phyloP scores from a whole-genome alignment of 2,888 invertebrate genomes.

The Hypsopygia costalis region DNA sequence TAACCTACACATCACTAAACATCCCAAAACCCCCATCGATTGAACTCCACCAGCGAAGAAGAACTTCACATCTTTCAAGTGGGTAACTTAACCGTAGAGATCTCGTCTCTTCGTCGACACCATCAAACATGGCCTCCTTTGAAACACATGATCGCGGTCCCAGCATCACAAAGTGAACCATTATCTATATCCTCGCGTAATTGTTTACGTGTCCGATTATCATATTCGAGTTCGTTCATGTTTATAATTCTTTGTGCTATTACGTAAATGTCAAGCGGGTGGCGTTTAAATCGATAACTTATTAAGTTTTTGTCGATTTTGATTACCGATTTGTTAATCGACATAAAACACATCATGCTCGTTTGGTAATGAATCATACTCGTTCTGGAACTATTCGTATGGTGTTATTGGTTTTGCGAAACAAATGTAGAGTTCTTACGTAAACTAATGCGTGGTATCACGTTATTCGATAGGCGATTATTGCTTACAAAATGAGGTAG shows the following conservation, averaged over 20 bases:
- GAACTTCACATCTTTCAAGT: slow-evolving; percentile 3
- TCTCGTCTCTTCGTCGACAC: slow-evolving; percentile 25
- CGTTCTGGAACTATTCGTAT: not conserved
- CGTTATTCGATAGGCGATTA: slow-evolving; percentile 2
- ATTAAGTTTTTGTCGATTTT: slow-evolving; percentile 31
- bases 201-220: slow-evolving; percentile 15
- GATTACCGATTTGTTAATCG: slow-evolving; percentile 22
- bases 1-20: slow-evolving; percentile 31
- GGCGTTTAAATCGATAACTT: slow-evolving; percentile 58
- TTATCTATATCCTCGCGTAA: slow-evolving; percentile 26
- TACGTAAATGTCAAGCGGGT: slow-evolving; percentile 62
- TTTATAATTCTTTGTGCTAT: slow-evolving; percentile 34
- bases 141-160: slow-evolving; percentile 62
- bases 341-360: no score
- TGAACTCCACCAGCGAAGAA: slow-evolving; percentile 12
- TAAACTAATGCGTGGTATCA: not conserved
- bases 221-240: slow-evolving; percentile 26
- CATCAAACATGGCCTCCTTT: slow-evolving; percentile 52
- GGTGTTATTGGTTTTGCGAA: not conserved
- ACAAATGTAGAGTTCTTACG: not conserved
- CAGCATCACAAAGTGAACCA: slow-evolving; percentile 39
- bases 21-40: slow-evolving; percentile 19
- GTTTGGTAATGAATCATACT: no score
- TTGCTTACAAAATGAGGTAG: slow-evolving; percentile 11
- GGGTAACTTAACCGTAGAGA: not conserved